A percentile compares a stretch with the other conserved stretches of the same genome.
These are phyloP conservation scores for Plecotus auritus DNA, from an alignment of 2,113 vertebrate species.

Conservation along the genomic window DNA sequence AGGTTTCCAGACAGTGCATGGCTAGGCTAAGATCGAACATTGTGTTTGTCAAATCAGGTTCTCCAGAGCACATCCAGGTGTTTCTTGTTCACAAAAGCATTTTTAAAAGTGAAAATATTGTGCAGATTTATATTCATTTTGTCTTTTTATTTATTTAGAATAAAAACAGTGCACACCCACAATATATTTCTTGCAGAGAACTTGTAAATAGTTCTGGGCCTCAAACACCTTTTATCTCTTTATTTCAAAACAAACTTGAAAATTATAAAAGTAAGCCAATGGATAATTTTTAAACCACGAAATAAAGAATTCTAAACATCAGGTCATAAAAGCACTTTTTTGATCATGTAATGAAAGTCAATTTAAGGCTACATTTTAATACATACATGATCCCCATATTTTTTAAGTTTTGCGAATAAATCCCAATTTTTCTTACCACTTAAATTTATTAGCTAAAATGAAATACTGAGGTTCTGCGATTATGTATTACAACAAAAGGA, in stretches of 20 bases:
- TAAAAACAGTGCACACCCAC: not conserved
- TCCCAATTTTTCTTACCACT: not conserved
- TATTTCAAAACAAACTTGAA: conserved; percentile 15
- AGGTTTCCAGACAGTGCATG: fast-evolving
- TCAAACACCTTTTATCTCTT: not conserved
- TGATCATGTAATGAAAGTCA: not conserved
- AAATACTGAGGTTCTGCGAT: not conserved
- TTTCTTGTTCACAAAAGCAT: not conserved
- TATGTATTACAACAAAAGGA: not conserved
- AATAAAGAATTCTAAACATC: conserved; percentile 12
- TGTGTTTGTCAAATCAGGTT: not conserved
- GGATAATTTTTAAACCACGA: not conserved
- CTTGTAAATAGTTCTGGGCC: not conserved
- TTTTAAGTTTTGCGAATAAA: conserved; percentile 3
- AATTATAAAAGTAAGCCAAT: not conserved
- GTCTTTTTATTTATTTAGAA: conserved; percentile 24
- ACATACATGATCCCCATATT: not conserved
- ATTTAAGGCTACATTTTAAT: conserved; percentile 41
- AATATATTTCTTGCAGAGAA: not conserved
- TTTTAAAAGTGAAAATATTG: conserved; percentile 7
- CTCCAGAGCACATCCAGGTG: not conserved
- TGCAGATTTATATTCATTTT: conserved; percentile 2
- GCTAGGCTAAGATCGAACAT: not conserved
- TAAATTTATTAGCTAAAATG: not conserved
- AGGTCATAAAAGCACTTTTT: not conserved